Conservation (phyloP, 1,140 invertebrate species). For the Drosophila navojoa region DNA sequence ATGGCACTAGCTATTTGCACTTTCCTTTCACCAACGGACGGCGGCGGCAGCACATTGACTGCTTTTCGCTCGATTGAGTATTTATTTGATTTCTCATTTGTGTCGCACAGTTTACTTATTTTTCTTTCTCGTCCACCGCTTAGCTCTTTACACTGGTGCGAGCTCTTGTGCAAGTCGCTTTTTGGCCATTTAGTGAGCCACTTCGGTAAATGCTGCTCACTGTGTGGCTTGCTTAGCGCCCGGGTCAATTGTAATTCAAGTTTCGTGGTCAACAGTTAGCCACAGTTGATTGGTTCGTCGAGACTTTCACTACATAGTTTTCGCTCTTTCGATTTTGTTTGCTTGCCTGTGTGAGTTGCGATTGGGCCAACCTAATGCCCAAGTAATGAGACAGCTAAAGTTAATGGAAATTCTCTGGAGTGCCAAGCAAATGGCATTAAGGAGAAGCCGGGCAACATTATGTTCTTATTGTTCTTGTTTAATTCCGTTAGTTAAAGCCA, state of each 20-base stretch:
- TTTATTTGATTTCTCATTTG: conserved; percentile 82
- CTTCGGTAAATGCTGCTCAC: conserved; percentile 44
- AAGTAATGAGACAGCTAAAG: conserved; percentile 60
- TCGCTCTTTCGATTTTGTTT: conserved; percentile 15
- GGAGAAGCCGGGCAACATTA: conserved; percentile 10
- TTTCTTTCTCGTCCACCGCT: conserved; percentile 3
- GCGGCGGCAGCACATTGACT: conserved; percentile 62
- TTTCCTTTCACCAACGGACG: not conserved
- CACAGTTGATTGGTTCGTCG: conserved; percentile 75
- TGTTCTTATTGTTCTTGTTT: not conserved
- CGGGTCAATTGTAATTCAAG: conserved; percentile 67
- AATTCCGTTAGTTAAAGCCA: conserved; percentile 37
- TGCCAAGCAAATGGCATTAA: conserved; percentile 54
- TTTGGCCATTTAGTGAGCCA: conserved; percentile 41
- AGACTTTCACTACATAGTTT: conserved; percentile 34
- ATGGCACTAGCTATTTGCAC: conserved; percentile 58
- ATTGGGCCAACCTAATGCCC: conserved; percentile 53
- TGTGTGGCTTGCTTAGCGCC: conserved; percentile 15
- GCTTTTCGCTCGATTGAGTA: conserved; percentile 79
- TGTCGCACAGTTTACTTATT: conserved; percentile 59
- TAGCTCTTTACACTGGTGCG: not conserved
- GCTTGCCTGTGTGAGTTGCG: conserved; percentile 19
- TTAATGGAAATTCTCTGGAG: conserved; percentile 67
- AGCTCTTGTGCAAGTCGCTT: conserved; percentile 22
- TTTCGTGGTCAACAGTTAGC: conserved; percentile 79